Percentiles rank a stretch among this genome's conserved stretches.
Conservation (phyloP, 35 echinoderm and acorn worm genomes). For the Heliocidaris tuberculata region DNA sequence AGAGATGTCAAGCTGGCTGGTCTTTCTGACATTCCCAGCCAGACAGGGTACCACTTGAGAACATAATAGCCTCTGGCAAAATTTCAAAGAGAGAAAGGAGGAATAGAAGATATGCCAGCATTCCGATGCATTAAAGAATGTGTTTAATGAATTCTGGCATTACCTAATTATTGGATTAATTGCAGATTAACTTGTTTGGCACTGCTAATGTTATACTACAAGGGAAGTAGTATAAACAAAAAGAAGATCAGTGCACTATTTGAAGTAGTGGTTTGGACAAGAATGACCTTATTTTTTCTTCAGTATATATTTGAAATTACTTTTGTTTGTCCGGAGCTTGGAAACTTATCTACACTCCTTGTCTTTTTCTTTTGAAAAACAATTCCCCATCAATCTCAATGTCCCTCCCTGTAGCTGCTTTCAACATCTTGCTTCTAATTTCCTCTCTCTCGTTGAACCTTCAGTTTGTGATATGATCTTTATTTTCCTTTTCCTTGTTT, state of each 20-base stretch:
- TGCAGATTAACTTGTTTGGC: neutral
- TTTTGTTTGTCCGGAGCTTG: too few species aligned
- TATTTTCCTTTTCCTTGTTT: neutral
- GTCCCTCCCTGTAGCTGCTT: neutral
- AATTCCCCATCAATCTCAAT: neutral
- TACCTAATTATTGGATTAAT: slow-evolving; percentile 4
- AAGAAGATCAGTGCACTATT: slow-evolving; percentile 12
- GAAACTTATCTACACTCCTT: too few species aligned
- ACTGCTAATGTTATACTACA: neutral
- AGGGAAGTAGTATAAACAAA: neutral
- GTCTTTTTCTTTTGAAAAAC: too few species aligned
- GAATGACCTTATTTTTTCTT: too few species aligned
- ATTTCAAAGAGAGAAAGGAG: neutral
- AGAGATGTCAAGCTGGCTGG: neutral
- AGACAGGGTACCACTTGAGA: neutral
- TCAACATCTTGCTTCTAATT: neutral
- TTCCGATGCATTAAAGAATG: neutral
- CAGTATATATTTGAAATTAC: too few species aligned
- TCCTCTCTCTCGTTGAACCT: too few species aligned
- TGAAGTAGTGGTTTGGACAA: neutral
- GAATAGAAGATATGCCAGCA: neutral
- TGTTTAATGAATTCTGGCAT: neutral
- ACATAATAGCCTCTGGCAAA: neutral
- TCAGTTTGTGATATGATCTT: neutral
- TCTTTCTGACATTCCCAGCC: neutral